These are phyloP conservation scores for Dasysyrphus albostriatus DNA, from an alignment of 2,888 invertebrate genomes.

Conservation along the genomic window DNA sequence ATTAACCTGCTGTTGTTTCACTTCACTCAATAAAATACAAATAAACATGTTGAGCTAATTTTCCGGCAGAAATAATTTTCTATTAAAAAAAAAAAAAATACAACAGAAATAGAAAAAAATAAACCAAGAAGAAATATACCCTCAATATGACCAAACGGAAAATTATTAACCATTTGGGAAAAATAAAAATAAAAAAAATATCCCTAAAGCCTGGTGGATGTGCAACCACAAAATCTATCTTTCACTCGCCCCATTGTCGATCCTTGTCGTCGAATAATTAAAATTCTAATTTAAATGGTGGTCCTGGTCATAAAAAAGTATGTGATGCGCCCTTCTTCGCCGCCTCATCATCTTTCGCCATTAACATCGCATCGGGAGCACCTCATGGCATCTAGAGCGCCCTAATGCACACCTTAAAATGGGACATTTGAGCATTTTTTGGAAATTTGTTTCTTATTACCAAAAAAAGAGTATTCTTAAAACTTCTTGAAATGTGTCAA, in stretches of 20 bases:
- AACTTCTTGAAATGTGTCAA: too few relatives aligned
- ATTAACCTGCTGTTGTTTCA: conserved; percentile 74
- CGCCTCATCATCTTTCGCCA: conserved; percentile 11
- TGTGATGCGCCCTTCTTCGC: conserved; percentile 53
- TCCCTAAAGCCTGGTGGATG: conserved; percentile 30
- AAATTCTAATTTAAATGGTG: conserved; percentile 76
- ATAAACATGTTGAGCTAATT: conserved; percentile 71
- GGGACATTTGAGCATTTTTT: neutral
- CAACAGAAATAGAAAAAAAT: neutral
- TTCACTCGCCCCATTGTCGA: conserved; percentile 59
- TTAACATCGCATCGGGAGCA: neutral
- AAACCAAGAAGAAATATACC: conserved; percentile 33
- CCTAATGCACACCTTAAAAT: neutral
- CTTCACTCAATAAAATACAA: conserved; percentile 73
- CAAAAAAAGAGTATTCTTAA: too few relatives aligned
- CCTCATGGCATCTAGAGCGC: neutral
- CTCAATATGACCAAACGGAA: conserved; percentile 48
- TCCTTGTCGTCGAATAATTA: conserved; percentile 75
- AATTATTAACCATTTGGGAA: conserved; percentile 74
- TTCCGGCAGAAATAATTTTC: conserved; percentile 73
- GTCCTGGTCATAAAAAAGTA: conserved; percentile 74
- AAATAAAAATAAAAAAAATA: conserved; percentile 53
- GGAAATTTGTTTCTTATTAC: neutral
- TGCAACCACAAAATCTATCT: conserved; percentile 69
- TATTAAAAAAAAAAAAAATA: conserved; percentile 45